Conservation (phyloP, 2,113 vertebrate genomes). For the Neodon shergylaensis region DNA sequence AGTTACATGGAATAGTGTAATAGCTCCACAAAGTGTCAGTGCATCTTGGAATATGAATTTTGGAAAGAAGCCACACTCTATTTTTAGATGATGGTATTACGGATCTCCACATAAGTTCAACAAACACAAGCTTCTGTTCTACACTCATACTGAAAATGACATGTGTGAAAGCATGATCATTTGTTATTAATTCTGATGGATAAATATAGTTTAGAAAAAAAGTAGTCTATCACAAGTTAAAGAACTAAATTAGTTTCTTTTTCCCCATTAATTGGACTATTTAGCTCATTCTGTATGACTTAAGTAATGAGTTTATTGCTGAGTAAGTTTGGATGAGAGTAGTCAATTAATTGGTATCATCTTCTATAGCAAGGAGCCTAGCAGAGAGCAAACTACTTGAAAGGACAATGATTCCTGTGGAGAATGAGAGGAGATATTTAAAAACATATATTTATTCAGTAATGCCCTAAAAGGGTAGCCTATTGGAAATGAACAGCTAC, state of each 20-base stretch:
- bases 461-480: slow-evolving; percentile 33
- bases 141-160: neutral
- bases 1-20: neutral
- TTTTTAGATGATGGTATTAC: slow-evolving; percentile 57
- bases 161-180: neutral
- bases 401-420: slow-evolving; percentile 38
- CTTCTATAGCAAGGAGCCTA: slow-evolving; percentile 50
- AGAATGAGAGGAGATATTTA: slow-evolving; percentile 55
- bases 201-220: slow-evolving; percentile 56
- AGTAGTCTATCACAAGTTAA: neutral
- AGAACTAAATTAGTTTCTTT: neutral
- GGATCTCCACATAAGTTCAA: slow-evolving; percentile 29
- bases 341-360: slow-evolving; percentile 57
- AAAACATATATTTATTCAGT: slow-evolving; percentile 66
- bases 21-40: slow-evolving; percentile 39
- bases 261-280: neutral
- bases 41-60: slow-evolving; percentile 56
- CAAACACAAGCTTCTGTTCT: slow-evolving; percentile 5
- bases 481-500: slow-evolving; percentile 42
- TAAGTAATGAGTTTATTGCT: slow-evolving; percentile 30
- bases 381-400: slow-evolving; percentile 27
- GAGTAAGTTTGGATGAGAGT: neutral
- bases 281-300: neutral
- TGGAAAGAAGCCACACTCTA: slow-evolving; percentile 55
- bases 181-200: slow-evolving; percentile 53